A percentile compares a stretch with the other conserved stretches of the same genome.
These are phyloP conservation scores for Leptopilina syphax DNA, from an alignment of 2,888 invertebrate species.

Conservation along the genomic window DNA sequence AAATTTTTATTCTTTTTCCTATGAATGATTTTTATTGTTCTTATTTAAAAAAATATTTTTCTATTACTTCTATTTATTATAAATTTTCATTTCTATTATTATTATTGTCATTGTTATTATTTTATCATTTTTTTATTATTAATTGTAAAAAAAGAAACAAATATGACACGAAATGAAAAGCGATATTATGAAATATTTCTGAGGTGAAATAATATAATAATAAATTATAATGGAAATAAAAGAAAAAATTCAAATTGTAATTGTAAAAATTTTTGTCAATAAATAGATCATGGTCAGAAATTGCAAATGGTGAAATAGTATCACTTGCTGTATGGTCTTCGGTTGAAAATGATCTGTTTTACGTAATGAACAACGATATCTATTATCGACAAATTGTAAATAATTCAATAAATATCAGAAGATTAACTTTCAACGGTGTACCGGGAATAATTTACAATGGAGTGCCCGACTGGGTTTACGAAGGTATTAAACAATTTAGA, in stretches of 20 bases:
- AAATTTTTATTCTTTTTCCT: too few species aligned
- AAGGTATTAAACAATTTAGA: slow-evolving; percentile 80
- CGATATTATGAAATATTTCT: too few species aligned
- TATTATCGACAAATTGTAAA: slow-evolving; percentile 77
- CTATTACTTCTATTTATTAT: too few species aligned
- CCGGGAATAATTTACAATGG: slow-evolving; percentile 87
- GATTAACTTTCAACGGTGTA: slow-evolving; percentile 82
- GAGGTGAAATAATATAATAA: too few species aligned
- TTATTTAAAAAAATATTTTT: too few species aligned
- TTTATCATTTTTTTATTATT: too few species aligned
- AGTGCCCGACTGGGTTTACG: slow-evolving; percentile 95
- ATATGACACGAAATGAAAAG: too few species aligned
- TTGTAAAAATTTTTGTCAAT: slow-evolving; percentile 82
- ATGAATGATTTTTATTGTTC: too few species aligned
- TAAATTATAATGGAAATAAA: too few species aligned
- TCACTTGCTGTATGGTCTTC: slow-evolving; percentile 83
- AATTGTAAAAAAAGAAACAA: too few species aligned
- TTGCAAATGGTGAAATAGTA: slow-evolving; percentile 81
- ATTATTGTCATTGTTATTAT: too few species aligned
- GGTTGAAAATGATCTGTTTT: slow-evolving; percentile 79
- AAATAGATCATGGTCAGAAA: slow-evolving; percentile 12
- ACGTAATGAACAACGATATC: slow-evolving; percentile 84
- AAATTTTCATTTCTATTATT: too few species aligned
- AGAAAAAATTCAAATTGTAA: slow-evolving; percentile 75
- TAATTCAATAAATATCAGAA: slow-evolving; percentile 63